A percentile compares a stretch with the other conserved stretches of the same genome.
These are phyloP conservation scores for Babylonia areolata DNA, from an alignment of 1,140 invertebrate genomes.

Conservation along the genomic window DNA sequence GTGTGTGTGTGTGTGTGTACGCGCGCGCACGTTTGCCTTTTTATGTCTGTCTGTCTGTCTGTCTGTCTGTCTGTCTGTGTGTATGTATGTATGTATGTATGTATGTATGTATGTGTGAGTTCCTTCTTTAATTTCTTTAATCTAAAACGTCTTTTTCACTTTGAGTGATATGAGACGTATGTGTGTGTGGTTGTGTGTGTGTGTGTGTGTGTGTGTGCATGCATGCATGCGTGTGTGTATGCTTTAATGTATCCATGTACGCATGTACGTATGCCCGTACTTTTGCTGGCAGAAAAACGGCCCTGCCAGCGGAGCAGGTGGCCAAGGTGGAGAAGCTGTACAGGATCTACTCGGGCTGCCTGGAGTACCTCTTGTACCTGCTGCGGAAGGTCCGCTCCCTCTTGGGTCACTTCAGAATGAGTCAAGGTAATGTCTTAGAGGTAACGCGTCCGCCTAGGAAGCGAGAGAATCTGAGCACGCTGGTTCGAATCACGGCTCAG, in stretches of 20 bases:
- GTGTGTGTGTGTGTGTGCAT: neutral
- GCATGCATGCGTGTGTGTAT: neutral
- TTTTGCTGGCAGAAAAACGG: neutral
- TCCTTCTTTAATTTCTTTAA: no score
- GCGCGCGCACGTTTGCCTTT: neutral
- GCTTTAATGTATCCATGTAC: neutral
- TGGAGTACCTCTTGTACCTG: conserved; percentile 39
- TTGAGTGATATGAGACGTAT: no score
- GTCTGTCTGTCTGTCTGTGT: no score
- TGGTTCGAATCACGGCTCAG: no score
- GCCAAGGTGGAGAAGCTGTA: conserved; percentile 35
- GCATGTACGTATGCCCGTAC: neutral
- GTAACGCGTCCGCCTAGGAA: no score
- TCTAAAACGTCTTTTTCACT: no score
- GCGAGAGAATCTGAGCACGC: no score
- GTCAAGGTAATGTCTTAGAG: no score
- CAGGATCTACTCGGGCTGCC: conserved; percentile 39
- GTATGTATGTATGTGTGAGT: no score
- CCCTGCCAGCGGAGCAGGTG: neutral
- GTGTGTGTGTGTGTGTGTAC: neutral
- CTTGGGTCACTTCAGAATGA: conserved; percentile 21
- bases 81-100: no score
- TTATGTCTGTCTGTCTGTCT: no score
- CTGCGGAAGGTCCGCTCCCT: conserved; percentile 28
- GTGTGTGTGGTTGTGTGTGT: neutral